Evolutionary conservation across 2,888 invertebrate genomes (phyloP), one percentile per base, ranked within the genome.

Genomic region (Ganaspis brasiliensis): DNA sequence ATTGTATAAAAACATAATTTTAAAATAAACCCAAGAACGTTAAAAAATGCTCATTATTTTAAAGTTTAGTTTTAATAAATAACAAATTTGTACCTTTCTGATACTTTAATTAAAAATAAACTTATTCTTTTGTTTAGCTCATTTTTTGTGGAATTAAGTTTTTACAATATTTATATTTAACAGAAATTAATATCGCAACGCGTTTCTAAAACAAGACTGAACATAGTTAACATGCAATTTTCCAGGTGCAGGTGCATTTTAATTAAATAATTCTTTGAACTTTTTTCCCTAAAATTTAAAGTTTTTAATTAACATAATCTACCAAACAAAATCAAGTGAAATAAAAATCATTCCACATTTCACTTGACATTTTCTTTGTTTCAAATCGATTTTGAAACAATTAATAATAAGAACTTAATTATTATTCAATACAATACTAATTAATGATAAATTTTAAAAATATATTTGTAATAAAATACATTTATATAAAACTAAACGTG

Each of bases 401-500:
- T n/a, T n/a, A n/a, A n/a, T n/a, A n/a, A n/a, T n/a, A n/a, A 14
- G 14, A 45, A 14, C 1, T 5, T 45, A 14, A 14, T 10, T 45
- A 2, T 31, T 31, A 31, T 6, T 31, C 2, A 2, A 31, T 31
- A 31, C 31, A 31, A 31, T 2, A 31, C 31, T n/a, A n/a, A n/a
- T n/a, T n/a, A 31, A 31, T 31, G 6, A 6, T 6, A 4, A 6
- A 31, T 6, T 31, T 31, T 31, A 31, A 61, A 78, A 76, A 72
- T 67, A 71, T 72, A 63, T 80, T 71, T 31, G 2, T 31, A 55
- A 72, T 74, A 67, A 26, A 24, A 73, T 31, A 59, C 49, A 73
- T 71, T 56, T 26, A 40, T 71, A 61, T 73, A 19, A 35, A 40
- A 70, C 71, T 74, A 31, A 31, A 31, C 31, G 31, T 31, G 31